Evolutionary conservation across 1,140 invertebrate species (phyloP), one percentile per base, ranked within the genome.

Genomic region (Dendrolimus kikuchii): DNA sequence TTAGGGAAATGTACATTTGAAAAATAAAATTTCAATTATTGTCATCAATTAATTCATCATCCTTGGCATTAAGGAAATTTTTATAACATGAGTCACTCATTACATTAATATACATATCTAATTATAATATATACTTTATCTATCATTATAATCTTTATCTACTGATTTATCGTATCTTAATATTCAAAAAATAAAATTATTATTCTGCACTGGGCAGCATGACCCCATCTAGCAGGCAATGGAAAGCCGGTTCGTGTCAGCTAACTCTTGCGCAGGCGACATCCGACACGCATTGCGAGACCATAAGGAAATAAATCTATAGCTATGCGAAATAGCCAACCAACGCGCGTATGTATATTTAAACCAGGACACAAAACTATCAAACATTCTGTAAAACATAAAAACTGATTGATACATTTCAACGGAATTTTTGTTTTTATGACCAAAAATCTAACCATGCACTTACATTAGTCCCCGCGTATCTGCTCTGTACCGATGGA

Each of bases 381-480:
- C 45, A 55, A 53, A 45, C 43, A 10, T 45, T n/a, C 23, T 45
- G n/a, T 37, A 49, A 45, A 5, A 4, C 43, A 45, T 10, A 9
- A n/a, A 5, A n/a, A 45, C 43, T n/a, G 5, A 45, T 9, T 9
- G 5, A 45, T 9, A 45, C 6, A 45, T 7, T 5, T 7, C 23
- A 45, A 9, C 5, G n/a, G 5, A 4, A 5, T 9, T 45, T 4
- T 8, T 5, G 5, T 8, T 45, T 10, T 9, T 9, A n/a, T 45
- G n/a, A 48, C 10, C 40, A 48, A 41, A 55, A 40, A 41, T 51
- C 40, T 9, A 47, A 9, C 44, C 5, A 52, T 45, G 7, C 43
- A 82, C 83, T 86, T 76, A 86, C 83, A 70, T 74, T 76, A 53
- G 69, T 69, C 36, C 60, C 65, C 51, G 65, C 60, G 58, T 79